Evolutionary conservation across 2,113 vertebrate genomes (phyloP).

Genomic region (Phylloscopus trochilus): DNA sequence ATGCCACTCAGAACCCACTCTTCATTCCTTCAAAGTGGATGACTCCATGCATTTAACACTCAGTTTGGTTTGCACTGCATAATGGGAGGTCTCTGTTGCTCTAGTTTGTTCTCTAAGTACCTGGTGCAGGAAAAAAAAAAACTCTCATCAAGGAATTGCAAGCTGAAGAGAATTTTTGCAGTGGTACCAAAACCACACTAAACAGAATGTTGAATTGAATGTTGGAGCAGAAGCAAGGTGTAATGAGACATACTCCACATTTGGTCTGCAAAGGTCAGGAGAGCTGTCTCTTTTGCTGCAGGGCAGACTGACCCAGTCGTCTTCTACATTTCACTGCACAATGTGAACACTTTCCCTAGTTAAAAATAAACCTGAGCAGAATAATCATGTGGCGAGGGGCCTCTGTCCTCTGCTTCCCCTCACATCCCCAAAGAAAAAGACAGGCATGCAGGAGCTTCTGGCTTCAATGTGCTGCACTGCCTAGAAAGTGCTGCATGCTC

Average conservation of each 20-base stretch:
- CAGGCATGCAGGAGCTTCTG: neutral
- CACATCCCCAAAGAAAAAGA: neutral
- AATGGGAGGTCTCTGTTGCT: neutral
- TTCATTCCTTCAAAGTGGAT: neutral
- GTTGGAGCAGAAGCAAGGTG: neutral
- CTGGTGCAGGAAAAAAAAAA: neutral
- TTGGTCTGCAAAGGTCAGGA: neutral
- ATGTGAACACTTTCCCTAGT: neutral
- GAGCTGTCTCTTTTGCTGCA: neutral
- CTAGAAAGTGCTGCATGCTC: neutral
- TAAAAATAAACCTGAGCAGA: conserved; percentile 45
- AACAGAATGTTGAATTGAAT: neutral
- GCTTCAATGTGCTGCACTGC: neutral
- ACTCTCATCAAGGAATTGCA: neutral
- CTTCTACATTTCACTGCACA: neutral
- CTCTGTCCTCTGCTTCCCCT: neutral
- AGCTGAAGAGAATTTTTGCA: neutral
- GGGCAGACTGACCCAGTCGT: neutral
- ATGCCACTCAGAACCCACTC: neutral
- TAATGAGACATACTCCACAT: neutral
- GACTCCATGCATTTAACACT: neutral
- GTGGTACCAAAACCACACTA: neutral
- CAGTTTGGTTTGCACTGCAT: neutral
- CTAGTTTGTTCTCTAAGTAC: neutral
- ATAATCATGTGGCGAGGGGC: neutral